Conservation (phyloP, 2,113 vertebrate genomes). For the Chloropsis cyanopogon region DNA sequence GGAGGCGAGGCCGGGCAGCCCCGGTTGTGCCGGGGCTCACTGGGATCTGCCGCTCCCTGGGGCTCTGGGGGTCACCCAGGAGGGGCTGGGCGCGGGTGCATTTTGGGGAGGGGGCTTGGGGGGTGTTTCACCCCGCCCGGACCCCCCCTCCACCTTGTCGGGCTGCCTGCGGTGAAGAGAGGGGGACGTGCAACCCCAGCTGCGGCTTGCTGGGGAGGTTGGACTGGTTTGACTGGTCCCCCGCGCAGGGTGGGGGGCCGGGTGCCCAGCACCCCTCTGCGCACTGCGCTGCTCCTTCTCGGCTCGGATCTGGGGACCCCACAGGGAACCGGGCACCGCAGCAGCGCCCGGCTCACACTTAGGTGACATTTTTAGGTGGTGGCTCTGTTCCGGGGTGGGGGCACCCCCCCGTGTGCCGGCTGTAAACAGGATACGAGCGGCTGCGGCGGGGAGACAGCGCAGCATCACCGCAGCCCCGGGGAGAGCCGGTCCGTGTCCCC, state of each 20-base stretch:
- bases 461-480: background rate
- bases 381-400: background rate
- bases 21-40: background rate
- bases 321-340: fast-evolving
- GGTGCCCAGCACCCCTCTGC: background rate
- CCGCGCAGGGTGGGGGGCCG: background rate
- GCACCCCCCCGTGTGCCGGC: background rate
- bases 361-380: background rate
- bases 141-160: fast-evolving
- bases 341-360: background rate
- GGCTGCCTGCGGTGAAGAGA: background rate
- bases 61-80: background rate
- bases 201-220: background rate
- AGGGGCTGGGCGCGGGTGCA: background rate
- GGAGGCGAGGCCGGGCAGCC: no score
- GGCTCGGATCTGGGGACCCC: background rate
- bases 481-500: background rate
- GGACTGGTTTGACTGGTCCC: conserved; percentile 16
- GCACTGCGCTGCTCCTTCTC: background rate
- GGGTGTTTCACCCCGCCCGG: background rate
- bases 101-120: background rate
- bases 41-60: background rate
- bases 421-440: conserved; percentile 23
- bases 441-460: background rate
- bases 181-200: background rate